Evolutionary conservation across 2,888 invertebrate species (phyloP).

Genomic region (Spilosoma lubricipeda): DNA sequence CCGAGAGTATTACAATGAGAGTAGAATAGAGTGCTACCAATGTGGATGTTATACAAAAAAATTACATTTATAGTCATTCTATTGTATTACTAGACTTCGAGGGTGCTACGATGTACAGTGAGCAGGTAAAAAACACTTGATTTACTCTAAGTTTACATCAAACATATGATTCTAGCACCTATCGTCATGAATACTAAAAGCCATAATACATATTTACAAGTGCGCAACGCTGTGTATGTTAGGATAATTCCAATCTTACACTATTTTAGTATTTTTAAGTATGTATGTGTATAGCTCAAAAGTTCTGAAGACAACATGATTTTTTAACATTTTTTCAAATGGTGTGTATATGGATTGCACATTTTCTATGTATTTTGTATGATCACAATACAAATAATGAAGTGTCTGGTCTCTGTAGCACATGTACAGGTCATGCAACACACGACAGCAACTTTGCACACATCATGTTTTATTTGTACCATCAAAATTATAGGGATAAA

Average conservation of each 20-base stretch:
- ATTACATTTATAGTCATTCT: neutral
- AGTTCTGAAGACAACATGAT: neutral
- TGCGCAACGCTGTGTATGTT: slow-evolving; percentile 54
- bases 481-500: neutral
- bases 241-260: slow-evolving; percentile 49
- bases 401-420: slow-evolving; percentile 33
- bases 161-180: neutral
- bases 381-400: slow-evolving; percentile 25
- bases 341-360: neutral
- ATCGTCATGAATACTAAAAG: slow-evolving; percentile 42
- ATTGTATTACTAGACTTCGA: neutral
- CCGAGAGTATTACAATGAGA: no score
- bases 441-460: slow-evolving; percentile 58
- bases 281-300: neutral
- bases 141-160: neutral
- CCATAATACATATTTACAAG: slow-evolving; percentile 59
- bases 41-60: neutral
- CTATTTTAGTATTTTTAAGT: slow-evolving; percentile 33
- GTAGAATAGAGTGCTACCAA: no score
- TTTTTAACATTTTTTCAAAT: neutral
- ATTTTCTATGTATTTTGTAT: slow-evolving; percentile 19
- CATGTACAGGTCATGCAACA: slow-evolving; percentile 69
- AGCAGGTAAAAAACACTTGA: neutral
- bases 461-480: slow-evolving; percentile 59
- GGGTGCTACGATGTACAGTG: neutral